phyloP scores from a whole-genome alignment of 30 jellyfish, hydroid and myxozoan genomes.

The Aurelia aurita region DNA sequence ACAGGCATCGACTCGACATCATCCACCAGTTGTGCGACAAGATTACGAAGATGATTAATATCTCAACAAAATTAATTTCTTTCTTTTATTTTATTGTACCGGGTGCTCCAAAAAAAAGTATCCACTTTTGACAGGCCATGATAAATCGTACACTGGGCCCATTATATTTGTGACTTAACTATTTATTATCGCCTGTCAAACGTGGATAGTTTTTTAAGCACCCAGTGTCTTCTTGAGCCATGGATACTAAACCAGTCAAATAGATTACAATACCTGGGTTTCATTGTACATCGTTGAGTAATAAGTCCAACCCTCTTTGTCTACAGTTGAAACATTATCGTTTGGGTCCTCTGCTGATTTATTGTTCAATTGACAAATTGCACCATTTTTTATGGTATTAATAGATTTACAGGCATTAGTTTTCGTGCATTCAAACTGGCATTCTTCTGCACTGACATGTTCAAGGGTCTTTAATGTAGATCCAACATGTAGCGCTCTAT shows the following conservation, averaged over 20 bases:
- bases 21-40: no score
- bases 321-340: background rate
- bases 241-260: background rate
- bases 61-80: no score
- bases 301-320: constrained; percentile 30
- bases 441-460: background rate
- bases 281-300: constrained; percentile 27
- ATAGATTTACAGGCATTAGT: constrained; percentile 11
- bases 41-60: no score
- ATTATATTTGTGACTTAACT: no score
- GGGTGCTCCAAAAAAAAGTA: no score
- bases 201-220: no score
- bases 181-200: no score
- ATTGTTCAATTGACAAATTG: constrained; percentile 18
- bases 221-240: background rate
- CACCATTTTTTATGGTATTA: constrained; percentile 2
- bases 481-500: background rate
- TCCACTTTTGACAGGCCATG: no score
- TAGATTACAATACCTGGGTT: background rate
- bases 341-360: background rate
- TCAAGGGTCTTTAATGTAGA: background rate
- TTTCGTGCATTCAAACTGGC: constrained; percentile 5
- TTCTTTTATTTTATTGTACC: no score
- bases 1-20: no score
- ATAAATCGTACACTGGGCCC: no score